Conservation (phyloP, 2,888 invertebrate genomes). For the Sthenelais limicola region DNA sequence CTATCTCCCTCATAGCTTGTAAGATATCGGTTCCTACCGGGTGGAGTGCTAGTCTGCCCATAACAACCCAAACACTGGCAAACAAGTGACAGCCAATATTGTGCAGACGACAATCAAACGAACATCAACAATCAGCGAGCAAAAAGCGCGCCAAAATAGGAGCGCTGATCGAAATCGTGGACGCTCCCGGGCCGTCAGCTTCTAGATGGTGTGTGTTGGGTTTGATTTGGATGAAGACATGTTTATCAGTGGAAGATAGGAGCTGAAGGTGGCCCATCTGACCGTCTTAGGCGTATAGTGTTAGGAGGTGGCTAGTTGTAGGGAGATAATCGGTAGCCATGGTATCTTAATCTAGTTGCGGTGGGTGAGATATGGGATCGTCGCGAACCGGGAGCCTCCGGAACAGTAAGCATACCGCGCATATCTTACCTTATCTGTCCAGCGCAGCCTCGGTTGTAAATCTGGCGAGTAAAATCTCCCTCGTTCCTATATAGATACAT, state of each 20-base stretch:
- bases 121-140: too few species aligned
- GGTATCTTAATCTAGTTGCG: conserved; percentile 38
- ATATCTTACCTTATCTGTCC: conserved; percentile 37
- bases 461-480: conserved; percentile 41
- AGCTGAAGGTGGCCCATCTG: background rate
- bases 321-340: conserved; percentile 33
- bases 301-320: conserved; percentile 21
- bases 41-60: too few species aligned
- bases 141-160: too few species aligned
- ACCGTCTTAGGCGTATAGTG: conserved; percentile 3
- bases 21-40: too few species aligned
- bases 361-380: conserved; percentile 35
- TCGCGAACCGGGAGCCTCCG: background rate
- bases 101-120: too few species aligned
- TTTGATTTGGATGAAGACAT: too few species aligned
- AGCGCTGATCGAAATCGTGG: too few species aligned
- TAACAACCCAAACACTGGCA: too few species aligned
- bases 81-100: too few species aligned
- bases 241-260: conserved; percentile 12
- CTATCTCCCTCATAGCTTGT: too few species aligned
- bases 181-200: too few species aligned
- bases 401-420: conserved; percentile 9
- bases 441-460: conserved; percentile 26
- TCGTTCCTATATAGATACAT: too few species aligned
- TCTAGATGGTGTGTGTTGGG: background rate